phyloP scores from a whole-genome alignment of 2,113 vertebrate genomes.

The Phalacrocorax pelagicus region DNA sequence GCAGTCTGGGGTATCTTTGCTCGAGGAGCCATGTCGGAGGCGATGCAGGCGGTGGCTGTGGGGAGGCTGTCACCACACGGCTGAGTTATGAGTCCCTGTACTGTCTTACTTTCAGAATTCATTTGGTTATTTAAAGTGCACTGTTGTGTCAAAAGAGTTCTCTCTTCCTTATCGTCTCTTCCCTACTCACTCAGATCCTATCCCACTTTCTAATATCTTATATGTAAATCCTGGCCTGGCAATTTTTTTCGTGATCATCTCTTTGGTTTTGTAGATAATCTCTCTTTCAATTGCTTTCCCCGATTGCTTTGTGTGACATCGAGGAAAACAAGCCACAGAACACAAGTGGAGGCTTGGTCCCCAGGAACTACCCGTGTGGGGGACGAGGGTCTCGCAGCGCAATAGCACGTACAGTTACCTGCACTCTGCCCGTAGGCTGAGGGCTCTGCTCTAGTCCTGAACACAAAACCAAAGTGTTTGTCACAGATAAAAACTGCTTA shows the following conservation, averaged over 20 bases:
- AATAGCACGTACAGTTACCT: not conserved
- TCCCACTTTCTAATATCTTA: not conserved
- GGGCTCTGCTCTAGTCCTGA: not conserved
- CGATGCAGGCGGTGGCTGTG: not conserved
- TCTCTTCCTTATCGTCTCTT: no score
- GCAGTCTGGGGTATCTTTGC: not conserved
- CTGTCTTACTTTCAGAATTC: not conserved
- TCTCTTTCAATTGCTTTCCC: not conserved
- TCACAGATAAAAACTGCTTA: not conserved
- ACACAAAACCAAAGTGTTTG: rapidly evolving
- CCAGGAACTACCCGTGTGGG: not conserved
- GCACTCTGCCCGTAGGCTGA: not conserved
- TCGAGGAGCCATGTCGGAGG: not conserved
- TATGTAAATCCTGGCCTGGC: not conserved
- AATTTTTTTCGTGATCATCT: not conserved
- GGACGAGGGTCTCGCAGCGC: not conserved
- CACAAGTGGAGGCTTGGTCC: not conserved
- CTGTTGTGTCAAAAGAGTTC: not conserved
- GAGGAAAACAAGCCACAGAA: not conserved
- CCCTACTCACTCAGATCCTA: not conserved
- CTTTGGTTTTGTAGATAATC: not conserved
- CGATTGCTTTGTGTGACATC: not conserved
- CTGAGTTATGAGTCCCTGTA: not conserved
- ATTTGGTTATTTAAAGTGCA: not conserved
- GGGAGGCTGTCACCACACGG: not conserved